Base-by-base conservation (phyloP, 2,797 vertebrate genomes). In the Phoxinus dragarum region DNA sequence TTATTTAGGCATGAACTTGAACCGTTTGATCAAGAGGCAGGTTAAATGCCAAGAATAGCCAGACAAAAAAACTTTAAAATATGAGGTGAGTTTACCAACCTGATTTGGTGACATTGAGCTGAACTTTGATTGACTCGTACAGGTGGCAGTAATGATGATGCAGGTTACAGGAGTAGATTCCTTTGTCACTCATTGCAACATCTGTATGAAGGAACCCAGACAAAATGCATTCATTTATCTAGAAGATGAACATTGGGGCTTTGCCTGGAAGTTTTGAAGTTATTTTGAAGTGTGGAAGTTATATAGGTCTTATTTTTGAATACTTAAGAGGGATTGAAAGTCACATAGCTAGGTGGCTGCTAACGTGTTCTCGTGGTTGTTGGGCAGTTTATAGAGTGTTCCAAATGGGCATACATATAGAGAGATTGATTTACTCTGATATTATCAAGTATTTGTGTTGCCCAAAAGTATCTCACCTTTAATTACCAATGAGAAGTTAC, bases 111-210 rank as follows among this genome's bases (percentile, higher is more conserved):
- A 98, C 85, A 4, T 95, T 93, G 21, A 99, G 96, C 42, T 96
- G 97, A 3, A 99, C 76, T 89, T 96, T 94, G 88, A 97, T 89
- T 0, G 94, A 97, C 90, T 98, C 96, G 0, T 98, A 96, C 40
- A 98, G 90, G 89, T 98, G 97, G 83, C 98, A 99, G 93, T 99
- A 99, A 89, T 98, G 97, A 59, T 99, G 98, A 89, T 99, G 97
- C 74, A 99, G 96, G 86, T 96, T 98, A 64, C 98, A 99, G 1
- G 97, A 97, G 80, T 99, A 99, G 0, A 95, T 93, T 14, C 98
- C 98, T 89, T 90, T 94, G 89, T 99, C 98, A 0, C 94, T 95
- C 91, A 93, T 92, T 0, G 91, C 93, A 87, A 97, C 95, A 19
- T 93, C 98, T 99, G 73, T 67, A 14, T 59, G 52, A 74, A 34